Percentiles rank a stretch among this genome's conserved stretches.
Evolutionary conservation across 2,113 vertebrate species (phyloP).

Genomic region (Sylvilagus bachmani): DNA sequence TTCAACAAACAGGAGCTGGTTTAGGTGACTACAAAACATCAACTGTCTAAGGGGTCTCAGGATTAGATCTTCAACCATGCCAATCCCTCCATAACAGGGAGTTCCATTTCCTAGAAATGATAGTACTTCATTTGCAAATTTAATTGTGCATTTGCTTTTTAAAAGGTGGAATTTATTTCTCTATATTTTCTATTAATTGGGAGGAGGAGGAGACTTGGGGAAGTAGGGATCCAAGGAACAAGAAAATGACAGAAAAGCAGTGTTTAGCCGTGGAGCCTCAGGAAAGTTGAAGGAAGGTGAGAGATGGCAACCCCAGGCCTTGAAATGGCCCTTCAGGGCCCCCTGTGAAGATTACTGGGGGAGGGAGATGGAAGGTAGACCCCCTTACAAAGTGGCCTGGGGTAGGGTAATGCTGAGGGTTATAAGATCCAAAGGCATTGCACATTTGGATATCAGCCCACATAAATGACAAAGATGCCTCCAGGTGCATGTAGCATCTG

Average conservation of each 20-base stretch:
- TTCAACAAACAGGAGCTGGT: background rate
- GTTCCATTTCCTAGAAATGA: background rate
- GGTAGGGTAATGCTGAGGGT: background rate
- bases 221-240: background rate
- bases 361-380: background rate
- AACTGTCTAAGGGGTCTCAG: background rate
- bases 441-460: background rate
- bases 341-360: background rate
- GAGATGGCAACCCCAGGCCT: background rate
- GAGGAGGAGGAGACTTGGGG: background rate
- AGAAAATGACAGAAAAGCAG: constrained; percentile 35
- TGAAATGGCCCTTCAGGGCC: background rate
- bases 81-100: background rate
- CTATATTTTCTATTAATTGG: background rate
- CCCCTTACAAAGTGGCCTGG: background rate
- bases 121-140: background rate
- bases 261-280: background rate
- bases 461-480: background rate
- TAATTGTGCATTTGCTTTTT: background rate
- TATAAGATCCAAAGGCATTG: background rate
- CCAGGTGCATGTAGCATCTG: background rate
- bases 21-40: background rate
- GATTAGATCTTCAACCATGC: background rate
- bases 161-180: background rate
- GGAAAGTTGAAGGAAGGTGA: background rate